Evolutionary conservation across 1,140 invertebrate species (phyloP).

Genomic region (Atta colombica): DNA sequence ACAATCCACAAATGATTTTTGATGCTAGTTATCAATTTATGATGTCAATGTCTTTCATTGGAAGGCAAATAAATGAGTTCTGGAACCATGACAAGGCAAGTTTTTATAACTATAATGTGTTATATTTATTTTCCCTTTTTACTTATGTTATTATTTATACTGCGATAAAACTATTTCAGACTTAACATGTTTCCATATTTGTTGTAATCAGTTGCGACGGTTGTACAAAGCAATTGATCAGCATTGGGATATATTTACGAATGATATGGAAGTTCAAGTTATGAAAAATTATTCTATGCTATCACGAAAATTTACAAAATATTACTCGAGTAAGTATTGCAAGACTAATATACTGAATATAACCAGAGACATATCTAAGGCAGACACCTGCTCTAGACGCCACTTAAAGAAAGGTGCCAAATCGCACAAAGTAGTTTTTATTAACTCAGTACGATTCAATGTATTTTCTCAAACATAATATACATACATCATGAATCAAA

Average conservation of each 20-base stretch:
- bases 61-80: background rate
- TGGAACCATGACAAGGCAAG: background rate
- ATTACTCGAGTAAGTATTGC: conserved; percentile 13
- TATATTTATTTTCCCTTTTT: background rate
- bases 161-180: background rate
- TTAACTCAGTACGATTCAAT: no score
- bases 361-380: no score
- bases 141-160: background rate
- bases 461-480: no score
- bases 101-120: background rate
- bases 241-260: conserved; percentile 44
- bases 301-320: conserved; percentile 32
- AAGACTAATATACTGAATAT: no score
- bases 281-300: conserved; percentile 14
- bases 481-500: no score
- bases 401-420: no score
- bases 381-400: no score
- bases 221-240: conserved; percentile 23
- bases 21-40: background rate
- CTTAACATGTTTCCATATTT: conserved; percentile 16
- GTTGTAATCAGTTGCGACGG: conserved; percentile 5
- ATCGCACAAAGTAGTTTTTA: no score
- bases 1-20: background rate
- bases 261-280: conserved; percentile 12
- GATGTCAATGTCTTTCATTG: background rate